phyloP scores from a whole-genome alignment of 2,797 vertebrate genomes.

The Momotus momota region DNA sequence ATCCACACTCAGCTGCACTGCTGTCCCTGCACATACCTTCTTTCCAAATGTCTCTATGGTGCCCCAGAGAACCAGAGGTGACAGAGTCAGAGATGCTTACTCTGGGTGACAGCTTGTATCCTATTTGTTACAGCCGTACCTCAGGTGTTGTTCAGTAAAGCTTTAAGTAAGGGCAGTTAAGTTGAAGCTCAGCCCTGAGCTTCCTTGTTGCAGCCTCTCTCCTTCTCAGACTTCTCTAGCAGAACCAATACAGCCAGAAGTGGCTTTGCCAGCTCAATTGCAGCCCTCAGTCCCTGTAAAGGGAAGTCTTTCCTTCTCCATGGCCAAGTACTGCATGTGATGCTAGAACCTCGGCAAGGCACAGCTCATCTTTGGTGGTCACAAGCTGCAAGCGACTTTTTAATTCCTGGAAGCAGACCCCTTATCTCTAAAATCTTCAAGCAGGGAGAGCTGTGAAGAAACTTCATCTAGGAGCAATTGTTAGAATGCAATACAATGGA shows the following conservation, averaged over 20 bases:
- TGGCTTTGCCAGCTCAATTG: accelerated
- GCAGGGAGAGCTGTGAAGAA: background rate
- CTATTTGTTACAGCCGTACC: background rate
- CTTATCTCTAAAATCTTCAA: background rate
- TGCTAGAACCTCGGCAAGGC: background rate
- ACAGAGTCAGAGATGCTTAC: background rate
- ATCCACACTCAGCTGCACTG: background rate
- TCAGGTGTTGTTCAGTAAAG: background rate
- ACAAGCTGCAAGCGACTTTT: background rate
- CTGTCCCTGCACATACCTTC: background rate
- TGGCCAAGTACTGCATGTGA: accelerated
- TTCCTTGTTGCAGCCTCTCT: background rate
- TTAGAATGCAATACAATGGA: accelerated
- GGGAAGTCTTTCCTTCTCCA: background rate
- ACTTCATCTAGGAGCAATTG: accelerated
- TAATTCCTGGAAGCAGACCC: background rate
- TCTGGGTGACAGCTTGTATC: background rate
- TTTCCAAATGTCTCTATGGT: accelerated
- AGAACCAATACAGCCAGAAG: background rate
- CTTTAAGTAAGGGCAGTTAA: background rate
- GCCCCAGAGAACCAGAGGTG: accelerated
- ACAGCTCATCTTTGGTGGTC: background rate
- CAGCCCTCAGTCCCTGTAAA: background rate
- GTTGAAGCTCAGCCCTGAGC: background rate
- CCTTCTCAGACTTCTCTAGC: background rate